These are phyloP conservation scores for Podarcis raffonei DNA, from an alignment of 2,113 vertebrate species.

Conservation along the genomic window DNA sequence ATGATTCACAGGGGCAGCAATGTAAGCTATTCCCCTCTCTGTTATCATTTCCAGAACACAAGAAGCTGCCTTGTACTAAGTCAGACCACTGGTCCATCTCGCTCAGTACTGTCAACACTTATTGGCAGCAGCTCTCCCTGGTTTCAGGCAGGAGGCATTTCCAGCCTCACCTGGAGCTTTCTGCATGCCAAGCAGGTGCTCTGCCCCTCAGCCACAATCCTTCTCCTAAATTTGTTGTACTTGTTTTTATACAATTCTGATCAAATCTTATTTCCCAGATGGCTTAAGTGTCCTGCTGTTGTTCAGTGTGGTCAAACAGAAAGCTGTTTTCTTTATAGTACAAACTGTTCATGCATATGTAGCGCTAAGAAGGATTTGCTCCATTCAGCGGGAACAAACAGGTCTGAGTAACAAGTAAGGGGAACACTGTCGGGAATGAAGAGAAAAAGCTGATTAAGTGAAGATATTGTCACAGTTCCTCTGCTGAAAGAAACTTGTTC, in stretches of 20 bases:
- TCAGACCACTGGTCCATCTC: too few relatives aligned
- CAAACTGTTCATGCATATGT: constrained; percentile 15
- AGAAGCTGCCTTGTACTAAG: not conserved
- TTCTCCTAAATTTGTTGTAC: too few relatives aligned
- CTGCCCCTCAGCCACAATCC: too few relatives aligned
- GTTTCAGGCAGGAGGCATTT: too few relatives aligned
- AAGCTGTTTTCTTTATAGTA: not conserved
- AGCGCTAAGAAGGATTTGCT: constrained; percentile 25
- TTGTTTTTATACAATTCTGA: not conserved
- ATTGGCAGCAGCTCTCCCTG: too few relatives aligned
- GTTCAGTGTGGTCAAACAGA: constrained; percentile 15
- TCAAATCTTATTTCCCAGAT: constrained; percentile 7
- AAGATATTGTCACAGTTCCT: constrained; percentile 31
- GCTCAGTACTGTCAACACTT: too few relatives aligned
- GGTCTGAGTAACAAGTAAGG: not conserved
- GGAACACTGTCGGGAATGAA: not conserved
- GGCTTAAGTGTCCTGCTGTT: constrained; percentile 2
- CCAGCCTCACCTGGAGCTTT: too few relatives aligned
- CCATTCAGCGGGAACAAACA: constrained; percentile 22
- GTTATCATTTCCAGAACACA: not conserved
- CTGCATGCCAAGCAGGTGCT: too few relatives aligned
- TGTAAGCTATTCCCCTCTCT: not conserved
- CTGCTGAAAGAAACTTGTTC: constrained; percentile 19
- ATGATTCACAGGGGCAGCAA: not conserved
- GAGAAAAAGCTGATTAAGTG: constrained; percentile 26